Evolutionary conservation across 2,113 vertebrate species (phyloP).

Genomic region (Heloderma charlesbogerti): DNA sequence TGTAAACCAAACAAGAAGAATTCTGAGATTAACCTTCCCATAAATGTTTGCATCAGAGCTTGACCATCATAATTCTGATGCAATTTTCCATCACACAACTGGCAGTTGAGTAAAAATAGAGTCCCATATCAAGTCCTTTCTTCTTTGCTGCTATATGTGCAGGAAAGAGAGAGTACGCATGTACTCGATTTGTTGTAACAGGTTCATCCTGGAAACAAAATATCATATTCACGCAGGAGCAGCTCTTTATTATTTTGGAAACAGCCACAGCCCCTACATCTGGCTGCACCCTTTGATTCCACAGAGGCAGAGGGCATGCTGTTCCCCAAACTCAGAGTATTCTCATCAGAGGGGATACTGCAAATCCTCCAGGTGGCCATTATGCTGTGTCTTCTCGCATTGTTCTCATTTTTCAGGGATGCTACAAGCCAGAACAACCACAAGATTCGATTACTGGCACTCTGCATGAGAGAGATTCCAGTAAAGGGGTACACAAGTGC

Average conservation of each 20-base stretch:
- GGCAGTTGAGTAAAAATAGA: conserved; percentile 14
- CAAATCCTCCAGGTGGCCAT: conserved; percentile 28
- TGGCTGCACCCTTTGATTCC: conserved; percentile 61
- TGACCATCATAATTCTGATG: not conserved
- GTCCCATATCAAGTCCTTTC: not conserved
- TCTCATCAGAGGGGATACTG: conserved; percentile 29
- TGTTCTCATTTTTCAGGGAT: not conserved
- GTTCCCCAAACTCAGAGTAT: conserved; percentile 51
- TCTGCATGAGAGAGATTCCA: not conserved
- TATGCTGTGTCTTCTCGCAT: not conserved
- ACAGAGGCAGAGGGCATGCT: conserved; percentile 31
- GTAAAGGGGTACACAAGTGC: not conserved
- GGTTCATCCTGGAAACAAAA: conserved; percentile 67
- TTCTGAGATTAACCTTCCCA: not conserved
- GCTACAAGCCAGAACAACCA: conserved; percentile 23
- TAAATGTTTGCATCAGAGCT: not conserved
- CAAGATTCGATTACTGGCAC: conserved; percentile 10
- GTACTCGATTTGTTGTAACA: conserved; percentile 58
- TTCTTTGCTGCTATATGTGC: conserved; percentile 22
- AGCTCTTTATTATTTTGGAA: conserved; percentile 66
- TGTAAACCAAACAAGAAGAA: not conserved
- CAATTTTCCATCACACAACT: not conserved
- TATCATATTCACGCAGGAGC: conserved; percentile 70
- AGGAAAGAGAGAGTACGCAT: conserved; percentile 23
- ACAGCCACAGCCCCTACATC: conserved; percentile 45